These are phyloP conservation scores for Coelinius sp. DNA, from an alignment of 2,888 invertebrate species.

Conservation along the genomic window DNA sequence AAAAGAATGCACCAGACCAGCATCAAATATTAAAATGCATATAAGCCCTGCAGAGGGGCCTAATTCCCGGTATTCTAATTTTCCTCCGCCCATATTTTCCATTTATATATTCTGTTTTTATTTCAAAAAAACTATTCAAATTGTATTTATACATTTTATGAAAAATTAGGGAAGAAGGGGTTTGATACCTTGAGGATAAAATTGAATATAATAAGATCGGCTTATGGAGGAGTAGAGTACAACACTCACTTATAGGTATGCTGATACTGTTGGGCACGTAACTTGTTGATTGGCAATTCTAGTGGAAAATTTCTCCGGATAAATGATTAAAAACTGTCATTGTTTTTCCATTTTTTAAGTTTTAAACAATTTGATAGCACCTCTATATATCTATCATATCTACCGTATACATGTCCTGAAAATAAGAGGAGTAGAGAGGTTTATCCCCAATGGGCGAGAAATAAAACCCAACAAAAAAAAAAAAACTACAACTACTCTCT, in stretches of 20 bases:
- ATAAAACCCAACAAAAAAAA: conserved; percentile 9
- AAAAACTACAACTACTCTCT: not conserved
- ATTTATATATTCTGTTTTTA: no score
- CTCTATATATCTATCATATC: conserved; percentile 3
- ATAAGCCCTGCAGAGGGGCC: not conserved
- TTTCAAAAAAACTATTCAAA: no score
- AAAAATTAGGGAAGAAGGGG: not conserved
- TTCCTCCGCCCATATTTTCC: not conserved
- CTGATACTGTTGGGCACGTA: no score
- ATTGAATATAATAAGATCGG: conserved; percentile 1
- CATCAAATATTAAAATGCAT: not conserved
- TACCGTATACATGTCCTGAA: not conserved
- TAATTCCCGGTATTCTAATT: conserved; percentile 19
- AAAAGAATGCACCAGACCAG: not conserved
- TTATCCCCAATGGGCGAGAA: conserved; percentile 1
- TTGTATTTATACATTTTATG: conserved; percentile 23
- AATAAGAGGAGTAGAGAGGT: not conserved
- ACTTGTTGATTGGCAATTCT: no score
- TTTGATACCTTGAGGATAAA: conserved; percentile 2
- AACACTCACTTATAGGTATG: conserved; percentile 17
- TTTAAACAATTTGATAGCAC: conserved; percentile 17
- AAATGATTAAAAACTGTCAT: no score
- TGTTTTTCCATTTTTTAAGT: not conserved
- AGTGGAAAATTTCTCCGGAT: no score
- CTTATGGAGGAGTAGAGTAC: not conserved